Percentiles rank a stretch among this genome's conserved stretches.
These are phyloP conservation scores for Dasyprocta punctata DNA, from an alignment of 2,113 vertebrate species.

Conservation along the genomic window DNA sequence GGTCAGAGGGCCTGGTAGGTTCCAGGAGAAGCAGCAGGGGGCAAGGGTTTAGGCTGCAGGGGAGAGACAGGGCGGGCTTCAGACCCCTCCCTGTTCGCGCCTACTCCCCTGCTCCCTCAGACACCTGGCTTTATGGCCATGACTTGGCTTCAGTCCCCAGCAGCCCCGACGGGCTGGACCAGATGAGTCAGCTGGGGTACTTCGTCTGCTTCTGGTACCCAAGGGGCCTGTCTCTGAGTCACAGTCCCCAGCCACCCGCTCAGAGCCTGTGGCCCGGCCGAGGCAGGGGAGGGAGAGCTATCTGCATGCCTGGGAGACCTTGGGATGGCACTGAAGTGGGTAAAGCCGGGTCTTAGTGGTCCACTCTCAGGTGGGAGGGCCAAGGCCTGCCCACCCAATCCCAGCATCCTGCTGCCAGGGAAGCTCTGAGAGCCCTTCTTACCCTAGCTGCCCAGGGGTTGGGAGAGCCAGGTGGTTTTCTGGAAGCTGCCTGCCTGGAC, in stretches of 20 bases:
- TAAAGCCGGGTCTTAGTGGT: neutral
- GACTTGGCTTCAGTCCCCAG: neutral
- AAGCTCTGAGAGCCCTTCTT: neutral
- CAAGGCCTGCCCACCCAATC: neutral
- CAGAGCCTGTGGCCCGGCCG: neutral
- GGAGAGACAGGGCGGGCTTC: neutral
- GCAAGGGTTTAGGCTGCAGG: neutral
- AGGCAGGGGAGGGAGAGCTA: neutral
- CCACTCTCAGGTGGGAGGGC: neutral
- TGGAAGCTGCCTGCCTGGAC: neutral
- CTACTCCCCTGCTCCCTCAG: neutral
- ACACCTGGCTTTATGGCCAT: neutral
- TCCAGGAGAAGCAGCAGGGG: neutral
- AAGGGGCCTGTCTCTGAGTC: conserved; percentile 48
- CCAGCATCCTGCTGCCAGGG: neutral
- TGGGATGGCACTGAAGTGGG: neutral
- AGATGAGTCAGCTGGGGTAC: conserved; percentile 56
- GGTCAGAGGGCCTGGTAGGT: neutral
- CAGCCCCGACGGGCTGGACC: neutral
- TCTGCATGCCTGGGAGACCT: neutral
- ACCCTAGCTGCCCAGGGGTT: neutral
- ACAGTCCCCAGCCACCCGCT: neutral
- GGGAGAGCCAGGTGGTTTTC: neutral
- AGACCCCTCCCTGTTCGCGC: neutral
- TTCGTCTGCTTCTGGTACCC: neutral